Evolutionary conservation across 2,797 vertebrate species (phyloP).

Genomic region (Chaunax sp.): DNA sequence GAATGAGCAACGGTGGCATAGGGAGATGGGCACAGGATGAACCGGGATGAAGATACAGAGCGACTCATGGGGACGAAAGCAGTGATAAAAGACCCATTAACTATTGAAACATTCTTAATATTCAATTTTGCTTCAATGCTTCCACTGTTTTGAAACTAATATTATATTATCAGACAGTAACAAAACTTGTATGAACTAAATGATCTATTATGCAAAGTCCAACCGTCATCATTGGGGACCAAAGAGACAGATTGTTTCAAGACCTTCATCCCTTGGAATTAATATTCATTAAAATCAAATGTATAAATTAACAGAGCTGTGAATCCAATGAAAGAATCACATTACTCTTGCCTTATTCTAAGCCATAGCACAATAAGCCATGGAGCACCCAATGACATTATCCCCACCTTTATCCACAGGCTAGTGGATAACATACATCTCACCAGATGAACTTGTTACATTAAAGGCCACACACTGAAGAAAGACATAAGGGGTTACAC

Average conservation of each 20-base stretch:
- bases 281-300: conserved; percentile 15
- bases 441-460: too few species aligned
- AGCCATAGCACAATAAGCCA: background rate
- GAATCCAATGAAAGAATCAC: conserved; percentile 16
- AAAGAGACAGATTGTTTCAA: conserved; percentile 2
- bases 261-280: background rate
- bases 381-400: too few species aligned
- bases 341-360: conserved; percentile 8
- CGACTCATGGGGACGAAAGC: conserved; percentile 38
- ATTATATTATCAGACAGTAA: background rate
- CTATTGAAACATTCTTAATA: background rate
- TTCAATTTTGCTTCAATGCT: too few species aligned
- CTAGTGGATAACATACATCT: too few species aligned
- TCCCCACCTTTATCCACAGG: too few species aligned
- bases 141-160: too few species aligned
- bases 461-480: too few species aligned
- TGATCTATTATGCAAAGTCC: background rate
- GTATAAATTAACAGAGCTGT: background rate
- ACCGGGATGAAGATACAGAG: conserved; percentile 54
- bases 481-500: too few species aligned
- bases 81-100: conserved; percentile 24
- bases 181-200: background rate
- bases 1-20: conserved; percentile 54
- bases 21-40: conserved; percentile 64
- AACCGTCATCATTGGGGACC: conserved; percentile 11